Conservation (phyloP, 2,113 vertebrate species). For the Syrmaticus mikado region DNA sequence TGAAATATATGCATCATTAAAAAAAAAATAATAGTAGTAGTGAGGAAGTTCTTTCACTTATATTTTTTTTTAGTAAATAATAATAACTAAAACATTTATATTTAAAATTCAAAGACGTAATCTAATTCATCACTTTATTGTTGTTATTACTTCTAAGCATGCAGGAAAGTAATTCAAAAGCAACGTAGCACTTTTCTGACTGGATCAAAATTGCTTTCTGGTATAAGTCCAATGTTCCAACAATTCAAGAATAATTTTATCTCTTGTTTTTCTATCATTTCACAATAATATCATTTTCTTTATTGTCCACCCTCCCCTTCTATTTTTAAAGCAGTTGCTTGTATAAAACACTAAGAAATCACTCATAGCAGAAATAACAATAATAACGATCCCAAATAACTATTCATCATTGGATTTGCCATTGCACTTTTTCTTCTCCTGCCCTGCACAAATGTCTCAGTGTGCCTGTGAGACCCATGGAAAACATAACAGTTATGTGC, state of each 20-base stretch:
- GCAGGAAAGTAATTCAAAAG: not conserved
- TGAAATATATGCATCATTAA: not conserved
- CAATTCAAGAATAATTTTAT: not conserved
- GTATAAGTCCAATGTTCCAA: not conserved
- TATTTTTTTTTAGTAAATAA: no score
- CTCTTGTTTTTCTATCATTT: not conserved
- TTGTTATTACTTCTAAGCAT: not conserved
- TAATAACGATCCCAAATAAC: not conserved
- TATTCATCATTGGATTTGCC: slow-evolving; percentile 20
- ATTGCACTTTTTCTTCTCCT: not conserved
- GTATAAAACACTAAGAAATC: slow-evolving; percentile 36
- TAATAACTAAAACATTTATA: not conserved
- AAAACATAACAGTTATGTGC: not conserved
- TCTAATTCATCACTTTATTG: not conserved
- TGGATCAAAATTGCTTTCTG: not conserved
- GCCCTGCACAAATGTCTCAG: not conserved
- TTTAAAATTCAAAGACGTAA: not conserved
- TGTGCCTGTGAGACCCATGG: not conserved
- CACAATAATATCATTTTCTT: not conserved
- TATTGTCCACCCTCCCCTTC: not conserved
- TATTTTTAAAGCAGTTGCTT: not conserved
- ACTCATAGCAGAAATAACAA: not conserved
- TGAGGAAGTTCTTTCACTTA: not conserved
- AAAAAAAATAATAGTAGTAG: not conserved
- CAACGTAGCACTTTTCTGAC: not conserved